phyloP scores from a whole-genome alignment of 2,888 invertebrate species.

The Dynastes maya region DNA sequence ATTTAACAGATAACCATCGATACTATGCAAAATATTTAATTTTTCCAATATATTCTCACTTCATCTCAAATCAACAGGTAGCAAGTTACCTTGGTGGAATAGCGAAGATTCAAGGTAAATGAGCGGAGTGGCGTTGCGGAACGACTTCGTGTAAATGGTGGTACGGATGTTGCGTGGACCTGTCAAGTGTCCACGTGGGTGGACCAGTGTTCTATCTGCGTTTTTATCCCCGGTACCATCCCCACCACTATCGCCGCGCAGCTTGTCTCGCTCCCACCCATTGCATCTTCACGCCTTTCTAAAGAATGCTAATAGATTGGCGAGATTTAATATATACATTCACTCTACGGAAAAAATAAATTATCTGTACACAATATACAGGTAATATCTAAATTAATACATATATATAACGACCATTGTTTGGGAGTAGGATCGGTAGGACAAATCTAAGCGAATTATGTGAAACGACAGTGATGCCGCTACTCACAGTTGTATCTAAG shows the following conservation, averaged over 20 bases:
- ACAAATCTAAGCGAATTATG: no score
- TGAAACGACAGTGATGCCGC: not conserved
- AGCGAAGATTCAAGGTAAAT: slow-evolving; percentile 58
- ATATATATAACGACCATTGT: not conserved
- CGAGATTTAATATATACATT: slow-evolving; percentile 52
- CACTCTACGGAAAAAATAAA: slow-evolving; percentile 34
- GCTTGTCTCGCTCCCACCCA: slow-evolving; percentile 54
- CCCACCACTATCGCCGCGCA: slow-evolving; percentile 49
- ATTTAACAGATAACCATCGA: no score
- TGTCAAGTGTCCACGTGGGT: slow-evolving; percentile 69
- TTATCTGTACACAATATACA: not conserved
- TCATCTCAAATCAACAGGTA: not conserved
- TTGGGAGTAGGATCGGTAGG: no score
- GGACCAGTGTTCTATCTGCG: slow-evolving; percentile 66
- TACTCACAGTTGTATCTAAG: not conserved
- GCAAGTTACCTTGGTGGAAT: slow-evolving; percentile 47
- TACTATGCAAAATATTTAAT: no score
- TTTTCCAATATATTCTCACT: not conserved
- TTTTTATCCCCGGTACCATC: slow-evolving; percentile 54
- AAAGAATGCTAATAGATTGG: slow-evolving; percentile 60
- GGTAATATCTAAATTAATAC: not conserved
- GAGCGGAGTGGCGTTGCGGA: slow-evolving; percentile 53
- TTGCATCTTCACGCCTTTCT: slow-evolving; percentile 65
- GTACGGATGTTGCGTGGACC: slow-evolving; percentile 67
- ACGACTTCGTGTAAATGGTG: slow-evolving; percentile 66